Evolutionary conservation across 2,113 vertebrate species (phyloP), one percentile per base, ranked within the genome.

Genomic region (Heterotilapia buettikoferi): DNA sequence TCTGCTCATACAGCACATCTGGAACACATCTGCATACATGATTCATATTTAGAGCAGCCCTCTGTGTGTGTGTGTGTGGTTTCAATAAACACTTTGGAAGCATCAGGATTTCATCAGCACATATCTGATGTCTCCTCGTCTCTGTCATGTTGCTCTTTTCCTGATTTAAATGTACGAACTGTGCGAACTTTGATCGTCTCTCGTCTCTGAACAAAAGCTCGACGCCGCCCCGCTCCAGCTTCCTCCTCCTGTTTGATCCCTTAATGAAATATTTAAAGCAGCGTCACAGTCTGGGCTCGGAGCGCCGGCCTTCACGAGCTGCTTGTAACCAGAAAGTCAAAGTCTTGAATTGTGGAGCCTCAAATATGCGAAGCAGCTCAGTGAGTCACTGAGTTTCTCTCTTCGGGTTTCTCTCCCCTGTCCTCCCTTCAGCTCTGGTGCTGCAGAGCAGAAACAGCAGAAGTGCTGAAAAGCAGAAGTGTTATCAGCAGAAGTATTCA

Each of bases 291-390:
- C 50, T 80, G 78, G 31, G 7, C 78, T 38, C 31, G 0, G 73
- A 12, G 18, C 36, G 36, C 66, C 6, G 6, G 24, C 43, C 45
- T 50, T 50, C 45, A 33, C 6, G n/a, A 76, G 71, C 24, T 47
- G 43, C 43, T 47, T 76, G 24, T 29, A 47, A 76, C 40, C 71
- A 76, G 40, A 76, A 47, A 73, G 36, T 73, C 66, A 45, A 66
- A 73, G 24, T 47, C 71, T 76, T 76, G 24, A 47, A 29, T 29
- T 36, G 47, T 38, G 78, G 50, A 80, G 78, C 78, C 78, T 80
- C 78, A 80, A 80, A 53, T 80, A 80, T 54, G 78, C 18, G 78
- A 38, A 80, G 31, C 78, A 80, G 78, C 78, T 38, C 71, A 21
- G 47, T 80, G 78, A 54, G 50, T 80, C 78, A 53, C 47, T 4